Evolutionary conservation across 1,140 invertebrate species (phyloP), one percentile per base, ranked within the genome.

Genomic region (Bombus cullumanus): DNA sequence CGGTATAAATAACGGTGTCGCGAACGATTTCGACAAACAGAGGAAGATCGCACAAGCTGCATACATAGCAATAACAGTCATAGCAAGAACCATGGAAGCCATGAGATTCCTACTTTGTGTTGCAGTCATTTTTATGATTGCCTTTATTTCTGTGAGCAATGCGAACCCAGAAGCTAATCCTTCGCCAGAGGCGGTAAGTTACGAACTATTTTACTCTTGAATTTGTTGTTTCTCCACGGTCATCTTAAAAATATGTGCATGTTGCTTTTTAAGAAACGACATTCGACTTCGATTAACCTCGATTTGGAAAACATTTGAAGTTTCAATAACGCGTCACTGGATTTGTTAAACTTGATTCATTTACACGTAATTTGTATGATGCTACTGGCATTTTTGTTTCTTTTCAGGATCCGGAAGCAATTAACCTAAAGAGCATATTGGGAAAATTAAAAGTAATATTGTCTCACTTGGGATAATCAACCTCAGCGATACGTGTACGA

Each of bases 371-470:
- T 3, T 13, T 15, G 43, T 47, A 47, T 13, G 43, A 47, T 15
- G 13, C 5, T 18, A 47, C 0, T 47, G 47, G 6, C 18, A 18
- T 18, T 18, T 47, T 47, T 47, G 15, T 47, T 18, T 18, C 47
- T 47, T 47, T 47, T 47, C 47, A 47, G 47, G 5, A 47, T 18
- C 43, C 43, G 0, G 43, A 43, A 43, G 3, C 43, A 5, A 0
- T 43, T 15, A 15, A 13, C 0, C 0, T 41, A 1, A 12, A 2
- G 41, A 2, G 0, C 1, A 0, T 43, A 0, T 43, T 43, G 4
- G 13, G 0, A 15, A 1, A 13, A 43, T 0, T 43, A 4, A 3
- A 0, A 4, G 0, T 0, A 13, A 0, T 0, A 3, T 43, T 43
- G 41, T 13, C 12, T 43, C 13, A 13, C 13, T 3, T 43, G 13